A percentile compares a stretch with the other conserved stretches of the same genome.
Conservation (phyloP, 1,140 invertebrate species). For the Drosophila mayri region DNA sequence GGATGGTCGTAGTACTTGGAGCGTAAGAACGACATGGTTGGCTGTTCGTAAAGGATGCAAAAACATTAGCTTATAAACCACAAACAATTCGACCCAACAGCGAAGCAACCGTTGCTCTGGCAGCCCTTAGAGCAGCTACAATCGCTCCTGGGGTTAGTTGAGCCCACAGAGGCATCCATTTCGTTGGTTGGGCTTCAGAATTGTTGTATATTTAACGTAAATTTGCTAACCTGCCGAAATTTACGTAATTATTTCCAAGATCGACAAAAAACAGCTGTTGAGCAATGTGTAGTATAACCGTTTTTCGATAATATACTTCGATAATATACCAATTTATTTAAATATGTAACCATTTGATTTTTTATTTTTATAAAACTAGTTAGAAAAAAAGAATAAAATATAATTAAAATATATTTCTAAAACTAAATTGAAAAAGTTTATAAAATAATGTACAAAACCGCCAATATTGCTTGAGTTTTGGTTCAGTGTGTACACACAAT, state of each 20-base stretch:
- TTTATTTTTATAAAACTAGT: neutral
- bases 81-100: neutral
- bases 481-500: neutral
- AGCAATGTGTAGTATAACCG: constrained; percentile 28
- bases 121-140: neutral
- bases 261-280: constrained; percentile 64
- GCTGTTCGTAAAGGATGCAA: constrained; percentile 22
- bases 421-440: neutral
- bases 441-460: neutral
- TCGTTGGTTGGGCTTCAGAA: neutral
- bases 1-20: constrained; percentile 89
- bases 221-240: constrained; percentile 78
- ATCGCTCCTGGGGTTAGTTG: neutral
- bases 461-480: neutral
- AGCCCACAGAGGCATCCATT: neutral
- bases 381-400: no score
- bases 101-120: neutral
- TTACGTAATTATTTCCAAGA: constrained; percentile 73
- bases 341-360: neutral
- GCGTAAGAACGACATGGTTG: constrained; percentile 76
- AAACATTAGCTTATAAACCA: constrained; percentile 15
- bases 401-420: neutral
- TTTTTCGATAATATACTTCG: neutral
- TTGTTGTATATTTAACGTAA: constrained; percentile 26
- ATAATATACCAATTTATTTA: neutral